Base-by-base conservation (phyloP, 2,888 invertebrate genomes). In the Herminia tarsipennalis region DNA sequence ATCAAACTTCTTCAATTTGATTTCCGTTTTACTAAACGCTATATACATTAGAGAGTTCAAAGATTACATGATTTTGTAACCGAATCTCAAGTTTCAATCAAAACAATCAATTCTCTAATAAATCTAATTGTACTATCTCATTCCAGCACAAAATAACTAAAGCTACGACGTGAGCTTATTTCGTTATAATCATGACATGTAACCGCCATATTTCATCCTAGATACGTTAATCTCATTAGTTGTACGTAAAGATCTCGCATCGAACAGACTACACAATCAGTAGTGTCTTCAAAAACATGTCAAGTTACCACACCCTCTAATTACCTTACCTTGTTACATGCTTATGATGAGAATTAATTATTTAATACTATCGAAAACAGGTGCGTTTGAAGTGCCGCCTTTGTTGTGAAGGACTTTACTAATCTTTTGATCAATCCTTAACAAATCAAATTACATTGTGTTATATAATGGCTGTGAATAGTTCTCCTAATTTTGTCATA, bases 341-440 rank as follows among this genome's bases (percentile, higher is more conserved):
- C 62, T 70, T 74, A 76, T 78, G 73, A 78, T 76, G 73, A 71
- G 76, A 76, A 83, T 80, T 83, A 82, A 84, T 66, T 51, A 83
- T 84, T 80, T 30, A 80, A 78, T 75, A 70, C 73, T 73, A 83
- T 83, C 74, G 74, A 77, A 80, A 79, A 76, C 80, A 79, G 76
- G 16, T 37, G 40, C 42, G 37, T 47, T 58, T 56, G 56, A 57
- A 52, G 52, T 56, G 50, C 53, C 52, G 50, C 53, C 52, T 65
- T 62, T 59, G 63, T 60, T 47, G 51, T 41, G 33, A 17, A 32
- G 38, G 42, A 54, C 35, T 38, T n/a, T 46, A 44, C 35, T 58
- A 57, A 65, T 55, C 48, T 35, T 37, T 21, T 57, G 48, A 56
- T 56, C 44, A 42, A 43, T 48, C 37, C 30, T 35, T 56, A 37